A percentile compares a stretch with the other conserved stretches of the same genome.
These are phyloP conservation scores for Sclerodermus sp. DNA, from an alignment of 2,888 invertebrate species.

Conservation along the genomic window DNA sequence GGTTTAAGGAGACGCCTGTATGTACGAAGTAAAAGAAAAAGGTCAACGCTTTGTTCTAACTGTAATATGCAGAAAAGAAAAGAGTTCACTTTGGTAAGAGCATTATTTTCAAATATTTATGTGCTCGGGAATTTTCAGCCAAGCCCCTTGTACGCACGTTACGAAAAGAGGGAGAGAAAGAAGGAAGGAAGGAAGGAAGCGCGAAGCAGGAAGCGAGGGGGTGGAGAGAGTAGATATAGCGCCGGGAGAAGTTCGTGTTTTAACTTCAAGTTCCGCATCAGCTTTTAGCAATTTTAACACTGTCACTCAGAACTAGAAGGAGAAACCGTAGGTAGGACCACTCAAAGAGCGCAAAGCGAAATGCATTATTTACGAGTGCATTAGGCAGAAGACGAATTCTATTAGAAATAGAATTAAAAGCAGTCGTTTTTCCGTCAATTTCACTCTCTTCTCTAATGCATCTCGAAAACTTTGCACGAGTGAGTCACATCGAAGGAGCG, in stretches of 20 bases:
- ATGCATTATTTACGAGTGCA: conserved; percentile 34
- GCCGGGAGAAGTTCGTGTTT: background rate
- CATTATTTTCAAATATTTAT: no score
- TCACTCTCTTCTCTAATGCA: conserved; percentile 6
- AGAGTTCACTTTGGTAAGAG: no score
- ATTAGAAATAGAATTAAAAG: conserved; percentile 23
- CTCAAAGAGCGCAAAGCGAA: background rate
- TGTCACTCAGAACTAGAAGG: background rate
- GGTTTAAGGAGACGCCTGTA: no score
- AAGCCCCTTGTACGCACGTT: no score
- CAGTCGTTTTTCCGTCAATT: conserved; percentile 13
- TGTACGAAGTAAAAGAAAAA: no score
- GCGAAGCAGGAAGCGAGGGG: no score
- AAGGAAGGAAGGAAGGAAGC: background rate
- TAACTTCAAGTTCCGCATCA: background rate
- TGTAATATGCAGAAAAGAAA: no score
- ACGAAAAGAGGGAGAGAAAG: no score
- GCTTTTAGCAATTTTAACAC: background rate
- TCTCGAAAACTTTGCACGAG: conserved; percentile 7
- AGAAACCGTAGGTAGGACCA: background rate
- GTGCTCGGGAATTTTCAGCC: no score
- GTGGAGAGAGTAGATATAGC: background rate
- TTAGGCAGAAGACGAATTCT: conserved; percentile 17
- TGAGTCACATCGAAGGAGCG: no score
- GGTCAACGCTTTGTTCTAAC: no score